Percentiles rank a stretch among this genome's conserved stretches.
Evolutionary conservation across 2,888 invertebrate species (phyloP).

Genomic region (Plebejus anna): DNA sequence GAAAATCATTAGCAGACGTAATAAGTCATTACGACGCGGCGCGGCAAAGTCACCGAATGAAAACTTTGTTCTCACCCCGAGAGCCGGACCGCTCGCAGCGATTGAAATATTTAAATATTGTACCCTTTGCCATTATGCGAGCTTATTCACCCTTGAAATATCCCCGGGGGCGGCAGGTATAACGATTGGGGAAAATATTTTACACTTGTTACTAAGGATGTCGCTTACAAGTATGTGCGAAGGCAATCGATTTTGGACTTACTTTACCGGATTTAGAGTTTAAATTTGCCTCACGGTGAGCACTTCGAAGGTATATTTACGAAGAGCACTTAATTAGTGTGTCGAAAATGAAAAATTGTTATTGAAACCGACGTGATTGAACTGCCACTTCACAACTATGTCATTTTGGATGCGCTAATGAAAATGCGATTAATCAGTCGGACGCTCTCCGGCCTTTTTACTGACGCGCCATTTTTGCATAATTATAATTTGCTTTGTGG

Average conservation of each 20-base stretch:
- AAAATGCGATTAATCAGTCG: constrained; percentile 69
- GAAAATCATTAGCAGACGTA: constrained; percentile 51
- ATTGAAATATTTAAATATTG: constrained; percentile 81
- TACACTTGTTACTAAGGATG: constrained; percentile 79
- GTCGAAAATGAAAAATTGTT: constrained; percentile 79
- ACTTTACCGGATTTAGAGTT: constrained; percentile 46
- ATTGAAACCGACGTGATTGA: constrained; percentile 77
- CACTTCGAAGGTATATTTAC: constrained; percentile 64
- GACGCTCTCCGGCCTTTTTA: constrained; percentile 54
- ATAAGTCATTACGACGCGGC: constrained; percentile 64
- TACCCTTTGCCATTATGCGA: constrained; percentile 80
- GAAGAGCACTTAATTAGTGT: constrained; percentile 78
- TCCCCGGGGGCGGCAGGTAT: constrained; percentile 79
- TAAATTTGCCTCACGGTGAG: constrained; percentile 41
- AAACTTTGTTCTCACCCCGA: constrained; percentile 72
- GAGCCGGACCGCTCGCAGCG: constrained; percentile 76
- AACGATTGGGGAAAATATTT: constrained; percentile 79
- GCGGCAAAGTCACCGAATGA: constrained; percentile 69
- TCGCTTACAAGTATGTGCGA: constrained; percentile 61
- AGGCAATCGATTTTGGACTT: constrained; percentile 46
- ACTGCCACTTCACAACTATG: constrained; percentile 76
- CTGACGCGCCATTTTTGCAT: constrained; percentile 7
- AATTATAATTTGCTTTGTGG: constrained; percentile 16
- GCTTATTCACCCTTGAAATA: constrained; percentile 81
- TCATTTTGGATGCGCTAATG: constrained; percentile 75